These are phyloP conservation scores for Aphyosemion australe DNA, from an alignment of 2,113 vertebrate species.

Conservation along the genomic window DNA sequence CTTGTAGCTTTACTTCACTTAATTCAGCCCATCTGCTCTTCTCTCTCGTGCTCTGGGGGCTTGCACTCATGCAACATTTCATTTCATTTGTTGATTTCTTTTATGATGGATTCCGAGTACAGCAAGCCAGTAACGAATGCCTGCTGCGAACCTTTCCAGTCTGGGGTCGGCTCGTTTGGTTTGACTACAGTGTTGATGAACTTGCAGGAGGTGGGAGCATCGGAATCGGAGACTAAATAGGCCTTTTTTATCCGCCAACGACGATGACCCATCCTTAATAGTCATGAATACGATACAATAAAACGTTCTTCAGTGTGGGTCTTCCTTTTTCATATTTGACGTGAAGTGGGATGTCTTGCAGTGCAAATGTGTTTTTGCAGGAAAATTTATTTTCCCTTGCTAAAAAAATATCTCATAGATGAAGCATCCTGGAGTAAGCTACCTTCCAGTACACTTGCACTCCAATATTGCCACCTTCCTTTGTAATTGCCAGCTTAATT, in stretches of 20 bases:
- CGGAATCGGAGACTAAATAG: conserved; percentile 45
- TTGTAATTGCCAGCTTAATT: too few relatives aligned
- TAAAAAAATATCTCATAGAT: conserved; percentile 38
- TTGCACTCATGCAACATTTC: conserved; percentile 32
- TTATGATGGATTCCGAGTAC: conserved; percentile 7
- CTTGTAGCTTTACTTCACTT: conserved; percentile 40
- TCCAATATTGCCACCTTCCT: too few relatives aligned
- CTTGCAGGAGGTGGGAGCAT: conserved; percentile 21
- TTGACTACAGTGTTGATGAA: conserved; percentile 13
- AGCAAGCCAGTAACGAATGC: conserved; percentile 22
- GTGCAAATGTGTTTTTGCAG: conserved; percentile 6
- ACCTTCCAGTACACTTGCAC: too few relatives aligned
- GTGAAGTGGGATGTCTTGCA: conserved; percentile 2
- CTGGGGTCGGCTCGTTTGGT: conserved; percentile 27
- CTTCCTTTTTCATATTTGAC: conserved; percentile 15
- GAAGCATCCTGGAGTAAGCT: background rate
- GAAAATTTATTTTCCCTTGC: conserved; percentile 14
- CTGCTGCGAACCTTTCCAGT: conserved; percentile 6
- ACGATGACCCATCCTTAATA: conserved; percentile 58
- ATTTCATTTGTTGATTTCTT: conserved; percentile 21
- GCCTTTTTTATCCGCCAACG: conserved; percentile 49
- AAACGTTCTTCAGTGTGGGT: conserved; percentile 10
- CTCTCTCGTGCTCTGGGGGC: conserved; percentile 17
- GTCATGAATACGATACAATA: conserved; percentile 36
- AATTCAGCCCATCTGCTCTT: conserved; percentile 29